Percentiles rank a stretch among this genome's conserved stretches.
Evolutionary conservation across 2,888 invertebrate genomes (phyloP).

Genomic region (Lithophane leautieri): DNA sequence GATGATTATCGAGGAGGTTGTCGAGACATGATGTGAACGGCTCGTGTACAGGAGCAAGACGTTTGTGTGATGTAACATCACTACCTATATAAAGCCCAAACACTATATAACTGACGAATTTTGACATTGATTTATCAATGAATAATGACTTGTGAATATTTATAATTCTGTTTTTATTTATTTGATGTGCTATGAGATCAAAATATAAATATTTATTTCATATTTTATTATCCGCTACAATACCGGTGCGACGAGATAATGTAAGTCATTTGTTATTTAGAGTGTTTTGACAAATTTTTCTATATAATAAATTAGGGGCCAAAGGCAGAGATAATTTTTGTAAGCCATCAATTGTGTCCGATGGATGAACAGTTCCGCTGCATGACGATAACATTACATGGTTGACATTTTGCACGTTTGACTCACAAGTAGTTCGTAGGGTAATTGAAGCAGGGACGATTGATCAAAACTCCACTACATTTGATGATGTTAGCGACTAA

Average conservation of each 20-base stretch:
- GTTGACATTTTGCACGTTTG: constrained; percentile 80
- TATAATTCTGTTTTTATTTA: constrained; percentile 42
- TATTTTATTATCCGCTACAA: constrained; percentile 85
- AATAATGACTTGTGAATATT: constrained; percentile 46
- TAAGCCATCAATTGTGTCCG: constrained; percentile 84
- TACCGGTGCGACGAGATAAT: constrained; percentile 88
- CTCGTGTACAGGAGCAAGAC: constrained; percentile 24
- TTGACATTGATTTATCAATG: constrained; percentile 25
- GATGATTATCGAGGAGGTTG: constrained; percentile 58
- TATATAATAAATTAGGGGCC: constrained; percentile 79
- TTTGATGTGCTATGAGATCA: constrained; percentile 57
- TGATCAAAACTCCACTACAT: constrained; percentile 32
- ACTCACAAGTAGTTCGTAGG: constrained; percentile 79
- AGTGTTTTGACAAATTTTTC: constrained; percentile 81
- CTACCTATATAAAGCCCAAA: constrained; percentile 24
- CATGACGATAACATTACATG: constrained; percentile 82
- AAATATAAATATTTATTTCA: constrained; percentile 68
- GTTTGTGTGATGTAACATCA: constrained; percentile 27
- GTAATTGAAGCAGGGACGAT: constrained; percentile 59
- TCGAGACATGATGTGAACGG: constrained; percentile 51
- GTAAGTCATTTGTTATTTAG: constrained; percentile 87
- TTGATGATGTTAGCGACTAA: constrained; percentile 48
- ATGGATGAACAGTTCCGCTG: constrained; percentile 84
- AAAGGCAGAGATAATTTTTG: constrained; percentile 74
- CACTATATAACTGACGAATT: constrained; percentile 11